Evolutionary conservation across 2,888 invertebrate genomes (phyloP).

Genomic region (Cremastinae sp.): DNA sequence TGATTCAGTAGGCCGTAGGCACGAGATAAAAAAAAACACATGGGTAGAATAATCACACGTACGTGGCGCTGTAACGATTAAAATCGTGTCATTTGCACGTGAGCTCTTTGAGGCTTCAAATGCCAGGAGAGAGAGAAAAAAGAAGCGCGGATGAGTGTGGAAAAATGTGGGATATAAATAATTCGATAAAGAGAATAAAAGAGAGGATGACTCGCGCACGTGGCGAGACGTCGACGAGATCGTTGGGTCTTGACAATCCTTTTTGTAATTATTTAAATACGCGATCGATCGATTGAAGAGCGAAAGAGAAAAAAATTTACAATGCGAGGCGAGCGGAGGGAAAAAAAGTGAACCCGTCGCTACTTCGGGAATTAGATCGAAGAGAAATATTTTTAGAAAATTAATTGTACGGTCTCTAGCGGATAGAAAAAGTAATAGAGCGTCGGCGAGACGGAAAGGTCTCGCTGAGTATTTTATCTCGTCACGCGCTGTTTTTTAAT

Average conservation of each 20-base stretch:
- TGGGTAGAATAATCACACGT: conserved; percentile 42
- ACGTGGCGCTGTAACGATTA: conserved; percentile 40
- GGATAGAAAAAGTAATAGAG: conserved; percentile 9
- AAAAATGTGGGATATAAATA: background rate
- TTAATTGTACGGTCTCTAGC: conserved; percentile 32
- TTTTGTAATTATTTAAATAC: conserved; percentile 70
- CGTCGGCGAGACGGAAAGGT: background rate
- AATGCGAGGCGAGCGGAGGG: background rate
- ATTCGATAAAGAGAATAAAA: background rate
- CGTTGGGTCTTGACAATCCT: conserved; percentile 75
- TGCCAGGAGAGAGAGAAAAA: conserved; percentile 7
- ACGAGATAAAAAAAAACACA: conserved; percentile 41
- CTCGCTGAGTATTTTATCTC: conserved; percentile 5
- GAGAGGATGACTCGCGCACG: conserved; percentile 34
- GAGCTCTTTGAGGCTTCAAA: conserved; percentile 22
- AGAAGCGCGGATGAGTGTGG: background rate
- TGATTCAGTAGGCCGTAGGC: conserved; percentile 51
- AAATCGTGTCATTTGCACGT: conserved; percentile 22
- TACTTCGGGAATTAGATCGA: conserved; percentile 42
- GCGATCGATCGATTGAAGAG: conserved; percentile 9
- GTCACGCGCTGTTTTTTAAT: background rate
- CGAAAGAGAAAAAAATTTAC: conserved; percentile 7
- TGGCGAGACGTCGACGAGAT: conserved; percentile 37
- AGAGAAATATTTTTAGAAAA: conserved; percentile 40
- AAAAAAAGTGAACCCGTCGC: background rate